Conservation (phyloP, 2,888 invertebrate species). For the Capitulum mitella region DNA sequence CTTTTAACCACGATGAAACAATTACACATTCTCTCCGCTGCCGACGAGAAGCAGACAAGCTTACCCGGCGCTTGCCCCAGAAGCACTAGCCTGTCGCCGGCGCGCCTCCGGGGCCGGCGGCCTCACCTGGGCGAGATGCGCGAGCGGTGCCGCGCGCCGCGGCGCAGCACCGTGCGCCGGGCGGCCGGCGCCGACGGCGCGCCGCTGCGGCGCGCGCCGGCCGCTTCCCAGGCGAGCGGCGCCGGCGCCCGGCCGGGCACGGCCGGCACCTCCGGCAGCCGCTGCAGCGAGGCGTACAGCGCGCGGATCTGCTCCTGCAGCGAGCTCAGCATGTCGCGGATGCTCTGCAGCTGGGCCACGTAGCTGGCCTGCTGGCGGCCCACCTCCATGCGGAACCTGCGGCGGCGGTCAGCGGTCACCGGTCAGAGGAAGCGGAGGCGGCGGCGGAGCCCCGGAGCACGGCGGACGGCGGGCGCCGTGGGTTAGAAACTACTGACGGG, state of each 20-base stretch:
- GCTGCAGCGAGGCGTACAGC: slow-evolving; percentile 45
- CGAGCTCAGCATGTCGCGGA: slow-evolving; percentile 58
- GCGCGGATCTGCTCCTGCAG: slow-evolving; percentile 54
- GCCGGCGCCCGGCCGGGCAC: slow-evolving; percentile 40
- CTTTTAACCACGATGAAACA: too few relatives aligned
- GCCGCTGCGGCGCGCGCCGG: not conserved
- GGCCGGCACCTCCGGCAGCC: slow-evolving; percentile 36
- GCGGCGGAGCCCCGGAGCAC: too few relatives aligned
- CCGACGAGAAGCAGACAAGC: too few relatives aligned
- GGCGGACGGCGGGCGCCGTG: too few relatives aligned
- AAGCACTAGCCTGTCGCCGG: too few relatives aligned
- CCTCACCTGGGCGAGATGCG: not conserved
- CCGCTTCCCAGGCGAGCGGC: slow-evolving; percentile 4
- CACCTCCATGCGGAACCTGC: not conserved
- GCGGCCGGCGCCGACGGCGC: slow-evolving; percentile 25
- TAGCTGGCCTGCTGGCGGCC: slow-evolving; percentile 10
- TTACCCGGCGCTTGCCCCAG: too few relatives aligned
- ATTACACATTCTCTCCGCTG: too few relatives aligned
- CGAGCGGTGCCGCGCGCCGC: not conserved
- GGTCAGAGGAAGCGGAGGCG: too few relatives aligned
- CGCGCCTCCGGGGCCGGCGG: too few relatives aligned
- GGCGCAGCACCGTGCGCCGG: not conserved
- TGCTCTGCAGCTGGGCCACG: slow-evolving; percentile 50
- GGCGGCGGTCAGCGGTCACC: not conserved
- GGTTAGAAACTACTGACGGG: too few relatives aligned